Percentiles rank a stretch among this genome's conserved stretches.
Evolutionary conservation across 2,113 vertebrate species (phyloP).

Genomic region (Apus apus): DNA sequence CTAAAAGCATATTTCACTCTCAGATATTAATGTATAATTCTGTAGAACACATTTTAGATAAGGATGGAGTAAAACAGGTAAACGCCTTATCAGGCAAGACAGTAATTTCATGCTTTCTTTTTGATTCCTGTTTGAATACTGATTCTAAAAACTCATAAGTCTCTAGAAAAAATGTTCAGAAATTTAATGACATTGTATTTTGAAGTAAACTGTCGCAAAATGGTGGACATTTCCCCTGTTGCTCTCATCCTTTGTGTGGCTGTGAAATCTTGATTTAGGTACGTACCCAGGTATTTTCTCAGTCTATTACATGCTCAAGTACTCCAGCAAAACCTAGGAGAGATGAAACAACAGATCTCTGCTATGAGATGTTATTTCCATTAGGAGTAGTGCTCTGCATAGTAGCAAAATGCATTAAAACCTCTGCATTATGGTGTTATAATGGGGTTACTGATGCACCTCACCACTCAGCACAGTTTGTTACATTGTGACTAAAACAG

Average conservation of each 20-base stretch:
- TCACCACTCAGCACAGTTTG: slow-evolving; percentile 9
- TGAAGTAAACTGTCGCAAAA: slow-evolving; percentile 58
- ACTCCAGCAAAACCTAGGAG: slow-evolving; percentile 37
- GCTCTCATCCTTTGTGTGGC: slow-evolving; percentile 48
- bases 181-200: slow-evolving; percentile 60
- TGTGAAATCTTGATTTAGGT: slow-evolving; percentile 61
- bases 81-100: slow-evolving; percentile 57
- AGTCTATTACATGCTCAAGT: slow-evolving; percentile 21
- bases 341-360: slow-evolving; percentile 41
- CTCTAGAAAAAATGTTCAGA: slow-evolving; percentile 49
- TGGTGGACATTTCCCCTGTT: slow-evolving; percentile 36
- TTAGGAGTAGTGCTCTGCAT: slow-evolving; percentile 19
- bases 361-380: slow-evolving; percentile 23
- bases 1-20: slow-evolving; percentile 5
- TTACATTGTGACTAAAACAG: slow-evolving; percentile 31
- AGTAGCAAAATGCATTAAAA: slow-evolving; percentile 57
- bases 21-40: slow-evolving; percentile 13
- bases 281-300: slow-evolving; percentile 28
- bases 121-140: slow-evolving; percentile 52
- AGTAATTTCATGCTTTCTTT: slow-evolving; percentile 63
- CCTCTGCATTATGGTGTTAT: slow-evolving; percentile 32
- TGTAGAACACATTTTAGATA: slow-evolving; percentile 48
- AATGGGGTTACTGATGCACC: slow-evolving; percentile 33
- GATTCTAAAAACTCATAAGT: slow-evolving; percentile 44
- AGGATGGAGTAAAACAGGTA: slow-evolving; percentile 50